Base-by-base conservation (phyloP, 2,113 vertebrate genomes). In the Grallaria varia region DNA sequence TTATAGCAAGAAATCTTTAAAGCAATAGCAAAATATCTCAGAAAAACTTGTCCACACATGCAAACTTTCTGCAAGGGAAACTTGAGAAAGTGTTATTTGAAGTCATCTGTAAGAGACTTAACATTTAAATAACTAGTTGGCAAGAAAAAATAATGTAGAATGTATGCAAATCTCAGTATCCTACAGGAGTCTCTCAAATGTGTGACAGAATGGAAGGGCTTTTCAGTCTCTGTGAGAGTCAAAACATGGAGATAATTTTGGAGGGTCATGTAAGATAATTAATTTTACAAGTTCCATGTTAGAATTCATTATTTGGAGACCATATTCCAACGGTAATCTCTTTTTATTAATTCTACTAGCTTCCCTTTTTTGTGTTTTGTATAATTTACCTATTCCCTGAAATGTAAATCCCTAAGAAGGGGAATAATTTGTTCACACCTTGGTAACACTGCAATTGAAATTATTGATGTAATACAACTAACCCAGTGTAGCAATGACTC, bases 301-400 rank as follows among this genome's bases (percentile, higher is more conserved):
- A 68, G 84, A 91, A 76, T 85, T 79, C 71, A 88, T 89, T 89
- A 76, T 83, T 90, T 93, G 72, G 42, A 90, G 75, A 58, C 12
- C 52, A 20, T 55, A 80, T 89, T 88, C 20, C 47, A 55, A 7
- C 21, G 17, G 15, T 90, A 77, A 80, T 91, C 50, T 87, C 40
- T 91, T 2, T 2, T 69, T 67, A 93, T 87, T 84, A 79, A 90
- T 93, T 95, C 45, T 62, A 24, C 17, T 16, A 56, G 22, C 31
- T 85, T 87, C 58, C 30, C 50, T 91, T 76, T 82, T 23, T 47
- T 75, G 17, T 42, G 11, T 85, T 84, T 91, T 75, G 24, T 66
- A 15, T 66, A 40, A 72, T 72, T 85, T 94, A 31, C 58, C 55
- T 84, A 8, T 58, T 94, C 45, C 49, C 31, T 91, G 79, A 82